Conservation (phyloP, 1,140 invertebrate genomes). For the Chlorops oryzae region DNA sequence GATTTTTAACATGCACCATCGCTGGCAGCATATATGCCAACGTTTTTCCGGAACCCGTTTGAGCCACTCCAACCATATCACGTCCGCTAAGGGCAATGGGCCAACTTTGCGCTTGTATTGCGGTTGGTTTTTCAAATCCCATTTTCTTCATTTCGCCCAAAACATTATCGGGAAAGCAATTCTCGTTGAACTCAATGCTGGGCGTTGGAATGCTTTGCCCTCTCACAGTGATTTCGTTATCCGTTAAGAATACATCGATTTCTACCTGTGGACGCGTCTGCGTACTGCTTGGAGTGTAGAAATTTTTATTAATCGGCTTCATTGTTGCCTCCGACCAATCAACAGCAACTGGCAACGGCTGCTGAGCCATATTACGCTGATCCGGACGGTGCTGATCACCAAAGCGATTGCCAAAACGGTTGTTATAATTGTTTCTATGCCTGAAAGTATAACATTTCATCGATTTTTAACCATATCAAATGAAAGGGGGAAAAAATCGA, state of each 20-base stretch:
- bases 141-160: slow-evolving; percentile 72
- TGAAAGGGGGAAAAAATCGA: too few relatives aligned
- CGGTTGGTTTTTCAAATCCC: slow-evolving; percentile 79
- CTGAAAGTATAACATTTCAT: too few relatives aligned
- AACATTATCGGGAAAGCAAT: slow-evolving; percentile 76
- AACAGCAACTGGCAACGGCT: too few relatives aligned
- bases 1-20: slow-evolving; percentile 91
- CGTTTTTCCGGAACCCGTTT: slow-evolving; percentile 92
- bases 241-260: slow-evolving; percentile 66
- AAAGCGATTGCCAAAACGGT: too few relatives aligned
- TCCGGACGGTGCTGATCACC: too few relatives aligned
- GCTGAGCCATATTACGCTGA: too few relatives aligned
- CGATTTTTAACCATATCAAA: too few relatives aligned
- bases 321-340: slow-evolving; percentile 65
- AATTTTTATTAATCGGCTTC: slow-evolving; percentile 87
- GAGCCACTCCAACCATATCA: slow-evolving; percentile 93
- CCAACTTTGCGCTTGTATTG: slow-evolving; percentile 88
- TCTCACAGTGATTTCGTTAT: slow-evolving; percentile 74
- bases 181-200: slow-evolving; percentile 76
- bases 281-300: slow-evolving; percentile 74
- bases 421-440: too few relatives aligned
- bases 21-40: slow-evolving; percentile 75
- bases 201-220: slow-evolving; percentile 75
- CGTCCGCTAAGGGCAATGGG: slow-evolving; percentile 86
- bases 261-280: slow-evolving; percentile 65